Conservation (phyloP, 2,888 invertebrate genomes). For the Euplagia quadripunctaria region DNA sequence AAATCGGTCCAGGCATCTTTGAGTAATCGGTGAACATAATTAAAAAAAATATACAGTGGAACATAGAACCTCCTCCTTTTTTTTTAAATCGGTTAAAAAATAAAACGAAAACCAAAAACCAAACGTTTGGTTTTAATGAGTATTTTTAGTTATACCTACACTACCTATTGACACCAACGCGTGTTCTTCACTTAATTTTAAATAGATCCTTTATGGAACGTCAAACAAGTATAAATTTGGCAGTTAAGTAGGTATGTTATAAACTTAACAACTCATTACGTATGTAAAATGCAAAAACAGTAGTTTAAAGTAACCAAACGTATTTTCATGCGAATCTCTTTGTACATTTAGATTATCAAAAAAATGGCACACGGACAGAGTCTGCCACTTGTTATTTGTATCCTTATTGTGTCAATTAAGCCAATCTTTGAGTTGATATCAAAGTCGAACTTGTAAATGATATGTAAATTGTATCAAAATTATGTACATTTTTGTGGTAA, state of each 20-base stretch:
- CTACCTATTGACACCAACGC: neutral
- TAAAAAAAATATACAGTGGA: too few relatives aligned
- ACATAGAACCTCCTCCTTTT: too few relatives aligned
- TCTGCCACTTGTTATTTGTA: neutral
- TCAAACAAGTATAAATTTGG: neutral
- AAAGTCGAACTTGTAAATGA: neutral
- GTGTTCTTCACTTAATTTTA: too few relatives aligned
- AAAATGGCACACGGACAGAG: conserved; percentile 3
- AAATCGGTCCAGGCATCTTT: too few relatives aligned
- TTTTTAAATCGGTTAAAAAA: too few relatives aligned
- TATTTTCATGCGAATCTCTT: neutral
- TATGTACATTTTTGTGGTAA: neutral
- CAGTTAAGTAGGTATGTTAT: neutral
- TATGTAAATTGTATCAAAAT: neutral
- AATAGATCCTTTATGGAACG: too few relatives aligned
- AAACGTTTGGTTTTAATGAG: neutral
- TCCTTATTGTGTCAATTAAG: conserved; percentile 1
- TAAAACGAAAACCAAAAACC: too few relatives aligned
- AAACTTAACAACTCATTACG: neutral
- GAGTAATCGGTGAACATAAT: too few relatives aligned
- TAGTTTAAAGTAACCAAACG: neutral
- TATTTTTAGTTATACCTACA: neutral
- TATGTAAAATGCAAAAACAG: neutral
- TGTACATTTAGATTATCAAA: conserved; percentile 12
- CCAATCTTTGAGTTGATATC: neutral